Evolutionary conservation across 2,888 invertebrate genomes (phyloP), one percentile per base, ranked within the genome.

Genomic region (Volucella inflata): DNA sequence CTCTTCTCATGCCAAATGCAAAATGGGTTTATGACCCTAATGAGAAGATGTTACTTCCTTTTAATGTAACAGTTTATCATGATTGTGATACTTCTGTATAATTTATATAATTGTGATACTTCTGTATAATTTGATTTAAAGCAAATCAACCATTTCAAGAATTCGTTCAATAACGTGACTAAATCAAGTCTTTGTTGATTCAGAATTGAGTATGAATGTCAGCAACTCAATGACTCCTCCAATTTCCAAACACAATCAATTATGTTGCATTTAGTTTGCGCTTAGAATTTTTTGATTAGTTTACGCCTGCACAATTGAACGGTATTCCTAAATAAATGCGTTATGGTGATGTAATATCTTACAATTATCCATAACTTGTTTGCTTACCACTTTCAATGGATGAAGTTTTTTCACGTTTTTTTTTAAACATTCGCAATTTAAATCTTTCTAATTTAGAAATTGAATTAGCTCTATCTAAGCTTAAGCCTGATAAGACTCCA

Each of bases 311-410:
- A 48, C 17, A 71, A 51, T 50, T 17, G 12, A 70, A 17, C 40
- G 50, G 71, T 3, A 71, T 71, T 50, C 59, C 70, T 12, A 40
- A 70, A 40, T 3, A 12, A 9, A 57, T 46, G 21, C 12, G 16
- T 40, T 21, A 60, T 6, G 60, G 44, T 21, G 44, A n/a, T n/a
- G 10, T 53, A 21, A 12, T 42, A 36, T 42, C 53, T 53, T 9
- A 12, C 40, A 65, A 51, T 30, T 12, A 51, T 3, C 51, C 51
- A 17, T 17, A 65, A 51, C 17, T 11, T 8, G 51, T 51, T 38
- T 53, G 42, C n/a, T n/a, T n/a, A n/a, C n/a, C n/a, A n/a, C n/a
- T n/a, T n/a, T n/a, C n/a, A n/a, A n/a, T n/a, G n/a, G n/a, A n/a
- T n/a, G n/a, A n/a, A n/a, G n/a, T n/a, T n/a, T n/a, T n/a, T n/a